Evolutionary conservation across 2,888 invertebrate species (phyloP).

Genomic region (Lasioglossum calceatum): DNA sequence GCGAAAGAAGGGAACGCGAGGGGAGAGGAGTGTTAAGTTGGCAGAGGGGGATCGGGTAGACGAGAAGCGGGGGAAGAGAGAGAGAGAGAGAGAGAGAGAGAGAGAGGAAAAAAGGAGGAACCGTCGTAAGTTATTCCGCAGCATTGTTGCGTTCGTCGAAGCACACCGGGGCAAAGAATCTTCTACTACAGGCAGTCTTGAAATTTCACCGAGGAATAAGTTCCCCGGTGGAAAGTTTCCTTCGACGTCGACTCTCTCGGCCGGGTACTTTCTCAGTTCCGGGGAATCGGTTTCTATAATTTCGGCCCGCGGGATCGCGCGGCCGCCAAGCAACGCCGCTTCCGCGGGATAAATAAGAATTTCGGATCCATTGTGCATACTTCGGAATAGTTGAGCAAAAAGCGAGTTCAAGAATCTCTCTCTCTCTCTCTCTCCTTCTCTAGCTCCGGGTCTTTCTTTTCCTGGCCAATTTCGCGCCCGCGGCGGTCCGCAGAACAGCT

Average conservation of each 20-base stretch:
- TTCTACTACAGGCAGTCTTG: slow-evolving; percentile 14
- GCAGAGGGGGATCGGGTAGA: neutral
- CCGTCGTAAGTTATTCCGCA: slow-evolving; percentile 44
- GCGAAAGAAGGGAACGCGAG: slow-evolving; percentile 2
- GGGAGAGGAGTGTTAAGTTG: neutral
- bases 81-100: neutral
- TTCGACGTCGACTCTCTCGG: slow-evolving; percentile 4
- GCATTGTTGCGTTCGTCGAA: slow-evolving; percentile 43
- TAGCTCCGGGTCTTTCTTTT: neutral
- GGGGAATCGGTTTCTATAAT: slow-evolving; percentile 11
- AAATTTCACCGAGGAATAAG: slow-evolving; percentile 40
- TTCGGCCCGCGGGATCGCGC: slow-evolving; percentile 1
- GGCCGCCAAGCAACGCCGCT: neutral
- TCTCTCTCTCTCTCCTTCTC: neutral
- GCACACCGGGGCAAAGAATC: slow-evolving; percentile 24
- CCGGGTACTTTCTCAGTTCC: slow-evolving; percentile 1
- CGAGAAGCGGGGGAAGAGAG: neutral
- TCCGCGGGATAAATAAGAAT: slow-evolving; percentile 1
- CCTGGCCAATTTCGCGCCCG: neutral
- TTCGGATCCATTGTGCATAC: slow-evolving; percentile 22
- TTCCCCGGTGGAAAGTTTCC: slow-evolving; percentile 26
- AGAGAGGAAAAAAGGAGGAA: neutral
- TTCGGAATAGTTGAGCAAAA: slow-evolving; percentile 12
- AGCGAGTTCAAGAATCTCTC: neutral
- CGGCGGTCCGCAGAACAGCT: neutral